phyloP scores from a whole-genome alignment of 1,140 invertebrate genomes.

The Drosophila virilis region DNA sequence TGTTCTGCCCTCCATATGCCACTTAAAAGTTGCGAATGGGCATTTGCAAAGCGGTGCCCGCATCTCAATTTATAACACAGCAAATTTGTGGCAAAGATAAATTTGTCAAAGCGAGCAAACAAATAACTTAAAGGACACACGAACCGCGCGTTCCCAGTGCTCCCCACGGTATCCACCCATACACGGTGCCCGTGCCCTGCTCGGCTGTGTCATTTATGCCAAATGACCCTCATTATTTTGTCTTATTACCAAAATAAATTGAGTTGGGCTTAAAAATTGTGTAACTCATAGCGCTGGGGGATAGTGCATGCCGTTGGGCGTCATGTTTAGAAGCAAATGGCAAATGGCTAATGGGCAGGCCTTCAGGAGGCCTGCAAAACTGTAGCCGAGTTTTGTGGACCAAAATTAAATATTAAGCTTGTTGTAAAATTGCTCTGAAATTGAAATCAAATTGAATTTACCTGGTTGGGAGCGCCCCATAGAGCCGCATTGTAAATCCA shows the following conservation, averaged over 20 bases:
- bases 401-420: constrained; percentile 74
- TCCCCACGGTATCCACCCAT: constrained; percentile 3
- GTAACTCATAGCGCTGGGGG: not conserved
- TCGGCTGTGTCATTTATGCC: constrained; percentile 67
- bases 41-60: constrained; percentile 29
- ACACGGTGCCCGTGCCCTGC: not conserved
- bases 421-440: constrained; percentile 56
- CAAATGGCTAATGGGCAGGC: not conserved
- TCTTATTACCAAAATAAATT: constrained; percentile 81
- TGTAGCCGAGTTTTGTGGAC: constrained; percentile 11
- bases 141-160: not conserved
- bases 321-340: constrained; percentile 45
- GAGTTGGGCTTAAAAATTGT: constrained; percentile 74
- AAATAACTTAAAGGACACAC: constrained; percentile 66
- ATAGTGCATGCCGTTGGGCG: not conserved
- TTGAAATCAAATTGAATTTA: constrained; percentile 76
- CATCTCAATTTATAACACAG: constrained; percentile 53
- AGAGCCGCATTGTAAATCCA: constrained; percentile 57
- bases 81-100: constrained; percentile 50
- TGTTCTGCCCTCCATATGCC: not conserved
- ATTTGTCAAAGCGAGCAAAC: constrained; percentile 70
- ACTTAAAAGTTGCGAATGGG: constrained; percentile 32
- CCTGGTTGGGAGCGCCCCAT: constrained; percentile 36
- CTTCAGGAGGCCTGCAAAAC: not conserved
- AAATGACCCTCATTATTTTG: constrained; percentile 80